These are phyloP conservation scores for Mizuhopecten yessoensis DNA, from an alignment of 1,140 invertebrate species.

Conservation along the genomic window DNA sequence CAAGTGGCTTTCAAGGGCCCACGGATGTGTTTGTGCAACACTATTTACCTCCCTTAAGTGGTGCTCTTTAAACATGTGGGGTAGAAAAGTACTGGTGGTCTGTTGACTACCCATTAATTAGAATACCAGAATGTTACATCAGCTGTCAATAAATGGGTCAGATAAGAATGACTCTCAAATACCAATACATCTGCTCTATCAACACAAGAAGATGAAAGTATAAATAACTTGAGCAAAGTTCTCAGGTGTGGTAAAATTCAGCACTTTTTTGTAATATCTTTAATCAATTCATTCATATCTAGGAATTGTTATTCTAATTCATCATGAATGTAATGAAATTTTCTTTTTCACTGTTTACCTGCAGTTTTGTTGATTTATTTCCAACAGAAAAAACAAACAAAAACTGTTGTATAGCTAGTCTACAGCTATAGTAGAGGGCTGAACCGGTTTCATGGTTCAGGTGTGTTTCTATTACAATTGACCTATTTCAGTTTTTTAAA, in stretches of 20 bases:
- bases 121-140: neutral
- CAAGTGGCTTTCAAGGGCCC: neutral
- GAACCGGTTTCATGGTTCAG: too few species aligned
- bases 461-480: neutral
- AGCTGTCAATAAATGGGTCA: neutral
- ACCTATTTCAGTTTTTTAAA: neutral
- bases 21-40: neutral
- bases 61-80: constrained; percentile 15
- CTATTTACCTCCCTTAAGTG: constrained; percentile 16
- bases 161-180: neutral
- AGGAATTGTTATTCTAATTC: too few species aligned
- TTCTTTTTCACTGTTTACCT: too few species aligned
- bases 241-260: neutral
- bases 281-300: too few species aligned
- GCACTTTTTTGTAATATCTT: neutral
- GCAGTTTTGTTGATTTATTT: too few species aligned
- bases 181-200: neutral
- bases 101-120: neutral
- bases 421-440: too few species aligned
- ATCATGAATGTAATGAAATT: too few species aligned
- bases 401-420: neutral
- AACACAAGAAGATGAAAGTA: neutral
- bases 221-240: neutral
- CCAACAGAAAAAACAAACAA: neutral
- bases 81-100: constrained; percentile 25